Evolutionary conservation across 2,888 invertebrate genomes (phyloP), one percentile per base, ranked within the genome.

Genomic region (Didymodactylos carnosus): DNA sequence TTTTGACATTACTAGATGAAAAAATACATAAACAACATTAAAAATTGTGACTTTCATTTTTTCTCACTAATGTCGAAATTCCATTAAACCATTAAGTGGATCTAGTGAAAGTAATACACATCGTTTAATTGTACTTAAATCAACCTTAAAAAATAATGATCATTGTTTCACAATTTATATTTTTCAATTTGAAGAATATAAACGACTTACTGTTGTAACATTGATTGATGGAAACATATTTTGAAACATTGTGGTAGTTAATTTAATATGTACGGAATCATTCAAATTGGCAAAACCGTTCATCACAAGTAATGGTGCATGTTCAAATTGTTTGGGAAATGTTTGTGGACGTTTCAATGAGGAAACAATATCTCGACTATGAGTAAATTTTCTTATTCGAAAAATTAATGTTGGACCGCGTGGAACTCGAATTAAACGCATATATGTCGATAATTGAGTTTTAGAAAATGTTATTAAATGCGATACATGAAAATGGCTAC

Each of bases 181-280:
- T 43, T 43, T 6, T 19, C 2, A 43, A 43, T 19, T 23, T 8
- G 7, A 49, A 8, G 8, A 23, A 49, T 2, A 23, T 49, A n/a
- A 19, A 19, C 46, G 19, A 76, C 86, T 86, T 83, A 91, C 91
- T 78, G 89, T 90, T 43, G 92, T 90, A 76, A 97, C 88, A 83
- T 97, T 95, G 73, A 98, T 92, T 0, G 92, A 89, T 0, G 97
- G 97, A 81, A 97, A 97, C 93, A 98, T 92, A 80, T 94, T 95
- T 85, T 97, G 95, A 81, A 98, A 94, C 86, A 92, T 94, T 19
- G 91, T 89, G 6, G 94, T 89, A 89, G 94, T 92, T 25, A 98
- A 85, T 75, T 81, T 80, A n/a, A 80, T 77, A 69, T 82, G 80
- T 75, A 78, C 51, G 19, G 39, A 25, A 40, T 53, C 39, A n/a